Evolutionary conservation across 1,140 invertebrate genomes (phyloP), one percentile per base, ranked within the genome.

Genomic region (Pseudomyrmex sp.): DNA sequence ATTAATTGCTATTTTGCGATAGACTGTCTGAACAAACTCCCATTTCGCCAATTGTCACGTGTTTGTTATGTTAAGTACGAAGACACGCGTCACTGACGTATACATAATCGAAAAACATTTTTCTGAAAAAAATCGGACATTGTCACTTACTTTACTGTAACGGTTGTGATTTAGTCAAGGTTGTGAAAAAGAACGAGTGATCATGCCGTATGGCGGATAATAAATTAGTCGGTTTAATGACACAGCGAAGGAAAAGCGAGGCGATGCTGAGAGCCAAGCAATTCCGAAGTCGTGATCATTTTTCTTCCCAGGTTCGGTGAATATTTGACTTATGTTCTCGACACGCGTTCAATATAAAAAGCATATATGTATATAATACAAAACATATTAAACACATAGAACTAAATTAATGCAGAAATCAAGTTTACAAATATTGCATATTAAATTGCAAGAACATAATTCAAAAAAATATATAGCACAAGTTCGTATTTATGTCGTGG

Each of bases 11-110:
- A 18, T 48, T 26, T 54, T n/a, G 4, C 61, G 52, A 87, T 85
- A 35, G 0, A 35, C 35, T 85, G 77, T 82, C 63, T 50, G n/a
- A 85, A 61, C 44, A 35, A 89, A 85, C 85, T 89, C 79, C 85
- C 69, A 89, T 89, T 88, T 88, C 79, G 62, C 48, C 56, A 4
- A 63, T 87, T 59, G n/a, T 48, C 73, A 15, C 61, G 62, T 23
- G 15, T 5, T 8, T 44, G 48, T 70, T 26, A 46, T 68, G 5
- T 56, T 15, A 50, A 59, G n/a, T 15, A 18, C 1, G 20, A 35
- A 15, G 18, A 20, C 56, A 50, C 15, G 15, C 18, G 46, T 77
- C 18, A 1, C 26, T 9, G 26, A 9, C 23, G 10, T 46, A 18
- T 18, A 77, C 13, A 35, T 35, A 35, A 84, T 88, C 59, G 76